A percentile compares a stretch with the other conserved stretches of the same genome.
These are phyloP conservation scores for Aurelia sp. DNA, from an alignment of 30 jellyfish, hydroid and myxozoan species.

Conservation along the genomic window DNA sequence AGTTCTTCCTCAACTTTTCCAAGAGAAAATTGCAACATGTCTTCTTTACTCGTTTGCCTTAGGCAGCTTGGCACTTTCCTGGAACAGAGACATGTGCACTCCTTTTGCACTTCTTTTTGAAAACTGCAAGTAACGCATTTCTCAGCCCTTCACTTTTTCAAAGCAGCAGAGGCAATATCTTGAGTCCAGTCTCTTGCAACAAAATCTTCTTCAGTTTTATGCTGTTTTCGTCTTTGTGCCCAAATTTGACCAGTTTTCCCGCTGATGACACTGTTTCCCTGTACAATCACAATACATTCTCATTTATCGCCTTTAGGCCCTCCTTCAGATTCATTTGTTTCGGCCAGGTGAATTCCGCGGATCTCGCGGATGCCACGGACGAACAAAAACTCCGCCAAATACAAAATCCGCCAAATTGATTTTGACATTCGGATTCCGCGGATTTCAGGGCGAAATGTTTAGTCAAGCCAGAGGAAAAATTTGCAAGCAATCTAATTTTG, in stretches of 20 bases:
- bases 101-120: slow-evolving; percentile 8
- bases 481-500: too few relatives aligned
- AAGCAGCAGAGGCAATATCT: slow-evolving; percentile 12
- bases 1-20: slow-evolving; percentile 16
- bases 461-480: too few relatives aligned
- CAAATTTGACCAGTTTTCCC: neutral
- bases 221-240: too few relatives aligned
- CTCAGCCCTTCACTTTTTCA: slow-evolving; percentile 25
- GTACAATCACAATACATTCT: neutral
- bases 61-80: slow-evolving; percentile 10
- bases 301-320: neutral
- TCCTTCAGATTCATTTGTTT: slow-evolving; percentile 8
- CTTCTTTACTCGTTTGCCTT: slow-evolving; percentile 16
- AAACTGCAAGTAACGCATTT: slow-evolving; percentile 6
- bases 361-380: too few relatives aligned
- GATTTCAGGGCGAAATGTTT: too few relatives aligned
- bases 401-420: too few relatives aligned
- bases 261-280: neutral
- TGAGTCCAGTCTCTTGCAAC: too few relatives aligned
- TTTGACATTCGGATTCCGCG: too few relatives aligned
- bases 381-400: too few relatives aligned
- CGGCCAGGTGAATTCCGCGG: too few relatives aligned
- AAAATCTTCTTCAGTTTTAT: too few relatives aligned
- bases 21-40: slow-evolving; percentile 25
- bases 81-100: slow-evolving; percentile 8